Evolutionary conservation across 2,797 vertebrate species (phyloP), one percentile per base, ranked within the genome.

Genomic region (Sarcophilus harrisii): DNA sequence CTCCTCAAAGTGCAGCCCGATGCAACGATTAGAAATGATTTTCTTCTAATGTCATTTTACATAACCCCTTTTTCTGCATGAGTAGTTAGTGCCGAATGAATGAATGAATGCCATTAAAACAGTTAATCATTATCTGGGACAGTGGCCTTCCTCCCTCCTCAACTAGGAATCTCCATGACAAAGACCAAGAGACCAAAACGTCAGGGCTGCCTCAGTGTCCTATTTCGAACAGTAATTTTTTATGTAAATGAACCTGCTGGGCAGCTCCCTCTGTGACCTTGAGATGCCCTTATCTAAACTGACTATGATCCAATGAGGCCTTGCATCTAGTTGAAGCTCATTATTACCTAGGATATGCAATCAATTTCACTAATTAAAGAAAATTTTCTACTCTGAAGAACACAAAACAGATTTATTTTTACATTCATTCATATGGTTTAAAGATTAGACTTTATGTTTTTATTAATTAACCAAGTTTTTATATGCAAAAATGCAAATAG

Each of bases 61-160:
- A 99, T 99, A 99, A 99, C 99, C 99, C 99, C 99, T 99, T 99
- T 99, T 99, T 99, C 99, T 99, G 99, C 99, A 99, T 99, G 99
- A 99, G 99, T 99, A 99, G 99, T 98, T 99, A 98, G 99, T 98
- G 98, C 24, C 95, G 98, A 99, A 99, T 99, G 99, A 99, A 99
- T 99, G 99, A 99, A 99, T 99, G 99, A 99, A 99, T 99, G 99
- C 99, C 98, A 99, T 99, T 99, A 99, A 99, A 99, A 99, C 99
- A 99, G 99, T 99, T 99, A 99, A 99, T 99, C 99, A 99, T 99
- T 99, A 99, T 99, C 99, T 99, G 98, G 98, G 98, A 99, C 98
- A 99, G 97, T 98, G 98, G 98, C 97, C 99, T 98, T 98, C 98
- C 97, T 98, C 98, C 96, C 98, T 98, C 97, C 98, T 98, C 98